Conservation (phyloP, 2,888 invertebrate genomes). For the Rhagonycha fulva region DNA sequence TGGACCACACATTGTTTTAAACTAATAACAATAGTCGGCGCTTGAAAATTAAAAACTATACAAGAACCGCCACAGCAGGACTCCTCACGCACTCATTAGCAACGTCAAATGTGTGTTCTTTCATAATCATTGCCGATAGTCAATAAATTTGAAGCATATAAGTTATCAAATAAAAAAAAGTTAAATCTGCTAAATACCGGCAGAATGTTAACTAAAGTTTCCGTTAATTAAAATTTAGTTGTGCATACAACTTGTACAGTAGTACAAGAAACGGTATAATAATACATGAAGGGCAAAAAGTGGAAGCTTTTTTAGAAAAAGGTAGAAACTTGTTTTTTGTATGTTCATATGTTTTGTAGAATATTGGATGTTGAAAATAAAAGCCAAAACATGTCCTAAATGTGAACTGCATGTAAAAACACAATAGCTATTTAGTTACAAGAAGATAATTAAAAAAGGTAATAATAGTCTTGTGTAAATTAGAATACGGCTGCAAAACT, state of each 20-base stretch:
- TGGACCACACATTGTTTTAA: conserved; percentile 48
- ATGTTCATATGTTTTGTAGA: conserved; percentile 14
- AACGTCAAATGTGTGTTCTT: conserved; percentile 46
- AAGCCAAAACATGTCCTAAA: conserved; percentile 14
- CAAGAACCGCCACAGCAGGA: conserved; percentile 48
- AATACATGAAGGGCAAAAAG: conserved; percentile 7
- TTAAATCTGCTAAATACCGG: background rate
- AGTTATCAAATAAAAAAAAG: background rate
- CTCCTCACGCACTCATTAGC: conserved; percentile 54
- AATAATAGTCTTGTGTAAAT: conserved; percentile 1
- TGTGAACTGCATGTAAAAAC: conserved; percentile 10
- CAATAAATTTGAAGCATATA: conserved; percentile 1
- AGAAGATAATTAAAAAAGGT: conserved; percentile 12
- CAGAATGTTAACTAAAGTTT: background rate
- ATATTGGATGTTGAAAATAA: conserved; percentile 11
- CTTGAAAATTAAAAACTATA: conserved; percentile 42
- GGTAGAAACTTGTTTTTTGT: conserved; percentile 7
- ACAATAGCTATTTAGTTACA: conserved; percentile 15
- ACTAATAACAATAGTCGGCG: conserved; percentile 42
- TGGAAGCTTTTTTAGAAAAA: conserved; percentile 8
- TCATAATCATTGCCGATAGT: conserved; percentile 21
- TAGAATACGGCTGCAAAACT: background rate
- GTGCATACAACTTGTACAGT: background rate
- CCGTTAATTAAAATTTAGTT: background rate
- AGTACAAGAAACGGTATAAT: background rate